A percentile compares a stretch with the other conserved stretches of the same genome.
These are phyloP conservation scores for Eumeta japonica DNA, from an alignment of 1,140 invertebrate genomes.

Conservation along the genomic window DNA sequence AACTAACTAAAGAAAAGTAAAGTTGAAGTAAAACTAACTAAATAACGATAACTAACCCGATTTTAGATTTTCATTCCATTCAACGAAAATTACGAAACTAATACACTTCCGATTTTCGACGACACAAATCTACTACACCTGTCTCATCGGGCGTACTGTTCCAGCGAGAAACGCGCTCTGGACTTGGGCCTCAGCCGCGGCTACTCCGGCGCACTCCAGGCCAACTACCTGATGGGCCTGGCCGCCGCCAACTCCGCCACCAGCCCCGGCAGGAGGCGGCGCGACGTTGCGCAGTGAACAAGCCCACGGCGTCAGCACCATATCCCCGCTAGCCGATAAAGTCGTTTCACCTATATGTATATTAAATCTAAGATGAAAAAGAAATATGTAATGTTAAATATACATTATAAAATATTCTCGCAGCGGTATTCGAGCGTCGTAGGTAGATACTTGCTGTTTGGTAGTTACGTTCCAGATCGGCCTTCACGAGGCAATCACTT, in stretches of 20 bases:
- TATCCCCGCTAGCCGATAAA: too few species aligned
- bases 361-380: too few species aligned
- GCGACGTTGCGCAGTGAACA: slow-evolving; percentile 56
- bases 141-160: too few species aligned
- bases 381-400: too few species aligned
- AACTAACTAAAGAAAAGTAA: too few species aligned
- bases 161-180: slow-evolving; percentile 75
- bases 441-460: too few species aligned
- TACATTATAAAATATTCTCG: too few species aligned
- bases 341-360: too few species aligned
- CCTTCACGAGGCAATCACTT: too few species aligned
- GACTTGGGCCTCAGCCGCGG: slow-evolving; percentile 82
- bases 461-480: too few species aligned
- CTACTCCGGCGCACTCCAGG: slow-evolving; percentile 83
- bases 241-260: slow-evolving; percentile 84
- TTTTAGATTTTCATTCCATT: not conserved
- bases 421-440: too few species aligned
- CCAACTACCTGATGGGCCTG: slow-evolving; percentile 85
- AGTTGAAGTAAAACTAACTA: slow-evolving; percentile 2
- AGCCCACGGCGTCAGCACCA: too few species aligned
- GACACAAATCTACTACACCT: not conserved
- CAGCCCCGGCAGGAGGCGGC: slow-evolving; percentile 80
- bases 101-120: not conserved
- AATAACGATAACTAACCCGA: slow-evolving; percentile 4
- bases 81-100: not conserved